These are phyloP conservation scores for Calonectris borealis DNA, from an alignment of 2,113 vertebrate species.

Conservation along the genomic window DNA sequence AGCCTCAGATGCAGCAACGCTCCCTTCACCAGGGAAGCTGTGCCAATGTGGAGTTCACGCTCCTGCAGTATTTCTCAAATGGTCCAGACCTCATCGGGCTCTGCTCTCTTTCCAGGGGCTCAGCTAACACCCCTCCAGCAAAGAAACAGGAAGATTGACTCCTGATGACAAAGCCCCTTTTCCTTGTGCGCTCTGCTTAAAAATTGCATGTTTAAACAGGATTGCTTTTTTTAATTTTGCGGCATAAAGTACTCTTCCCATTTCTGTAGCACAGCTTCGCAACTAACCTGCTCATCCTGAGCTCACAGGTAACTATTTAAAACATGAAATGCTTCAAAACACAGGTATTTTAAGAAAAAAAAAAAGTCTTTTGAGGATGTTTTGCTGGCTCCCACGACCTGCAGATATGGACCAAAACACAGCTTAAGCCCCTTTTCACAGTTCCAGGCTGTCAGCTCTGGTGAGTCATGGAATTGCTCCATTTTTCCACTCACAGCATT, in stretches of 20 bases:
- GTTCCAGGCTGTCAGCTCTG: not conserved
- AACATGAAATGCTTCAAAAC: not conserved
- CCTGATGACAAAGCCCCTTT: not conserved
- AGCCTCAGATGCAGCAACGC: fast-evolving
- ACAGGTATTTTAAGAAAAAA: not conserved
- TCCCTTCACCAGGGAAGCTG: not conserved
- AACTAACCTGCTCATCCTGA: not conserved
- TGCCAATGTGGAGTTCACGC: fast-evolving
- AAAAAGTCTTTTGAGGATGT: not conserved
- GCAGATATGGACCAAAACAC: not conserved
- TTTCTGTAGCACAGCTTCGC: not conserved
- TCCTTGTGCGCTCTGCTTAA: not conserved
- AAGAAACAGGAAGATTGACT: not conserved
- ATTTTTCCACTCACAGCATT: not conserved
- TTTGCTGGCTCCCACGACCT: not conserved
- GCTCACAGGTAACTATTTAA: not conserved
- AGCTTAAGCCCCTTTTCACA: not conserved
- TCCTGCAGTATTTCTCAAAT: not conserved
- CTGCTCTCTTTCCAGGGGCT: not conserved
- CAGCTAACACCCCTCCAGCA: not conserved
- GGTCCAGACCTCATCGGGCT: not conserved
- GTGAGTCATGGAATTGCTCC: not conserved
- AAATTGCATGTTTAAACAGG: not conserved
- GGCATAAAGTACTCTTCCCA: not conserved
- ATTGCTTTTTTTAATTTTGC: not conserved